Evolutionary conservation across 92 coral and sea anemone genomes (phyloP), one percentile per base, ranked within the genome.

Genomic region (Pocillopora meandrina): DNA sequence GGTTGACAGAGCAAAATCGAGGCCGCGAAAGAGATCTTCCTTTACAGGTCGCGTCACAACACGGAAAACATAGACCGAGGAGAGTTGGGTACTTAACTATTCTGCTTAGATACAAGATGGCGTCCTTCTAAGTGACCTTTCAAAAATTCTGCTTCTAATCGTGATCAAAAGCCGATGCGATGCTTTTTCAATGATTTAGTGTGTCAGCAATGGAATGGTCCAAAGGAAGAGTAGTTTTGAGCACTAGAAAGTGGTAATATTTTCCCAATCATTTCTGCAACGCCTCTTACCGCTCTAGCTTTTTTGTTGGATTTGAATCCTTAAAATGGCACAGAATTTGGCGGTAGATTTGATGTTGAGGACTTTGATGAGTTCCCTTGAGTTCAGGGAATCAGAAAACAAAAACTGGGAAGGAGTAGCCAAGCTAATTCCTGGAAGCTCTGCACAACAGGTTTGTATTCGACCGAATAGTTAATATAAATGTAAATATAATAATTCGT

Each of bases 331-430:
- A 11, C 60, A 86, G 33, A 90, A 90, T 80, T 85, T 95, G 92
- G 98, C 98, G 14, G 86, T 95, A 55, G 97, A 96, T 81, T 82
- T 96, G 82, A 88, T 96, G 47, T 76, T 96, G 18, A 85, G 94
- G 75, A 87, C 99, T 55, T 84, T 96, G 67, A 91, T 96, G 92
- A 85, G 87, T 66, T 96, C 98, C 49, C 78, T 76, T 15, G 95
- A 96, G 75, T 96, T 96, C 85, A 77, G 91, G 42, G 95, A 90
- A 19, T 79, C 93, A 20, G 88, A 91, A 35, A 91, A 92, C 56
- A 96, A 96, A 70, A 91, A 96, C 76, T 96, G 99, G 99, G 92
- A 87, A 23, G 94, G 87, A n/a, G 87, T 96, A 55, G 86, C 98
- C 17, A 92, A 90, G 79, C 84, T 96, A 12, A 82, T 96, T 15